phyloP scores from a whole-genome alignment of 2,113 vertebrate species.

The Cavia porcellus region DNA sequence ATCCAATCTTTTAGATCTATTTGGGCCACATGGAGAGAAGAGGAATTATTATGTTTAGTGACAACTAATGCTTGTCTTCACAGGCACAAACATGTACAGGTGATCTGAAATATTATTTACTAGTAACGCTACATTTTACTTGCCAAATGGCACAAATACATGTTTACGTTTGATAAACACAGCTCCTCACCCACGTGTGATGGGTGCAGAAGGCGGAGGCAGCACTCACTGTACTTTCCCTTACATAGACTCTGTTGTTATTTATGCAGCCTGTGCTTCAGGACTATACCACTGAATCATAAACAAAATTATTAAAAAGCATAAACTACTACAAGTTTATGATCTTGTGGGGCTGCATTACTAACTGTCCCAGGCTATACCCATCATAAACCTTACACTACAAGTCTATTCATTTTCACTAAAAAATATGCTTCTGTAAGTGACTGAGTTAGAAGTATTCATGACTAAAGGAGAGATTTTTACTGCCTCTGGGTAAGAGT shows the following conservation, averaged over 20 bases:
- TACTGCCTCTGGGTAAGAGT: background rate
- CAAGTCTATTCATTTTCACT: background rate
- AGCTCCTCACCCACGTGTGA: background rate
- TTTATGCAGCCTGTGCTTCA: background rate
- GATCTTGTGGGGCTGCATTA: background rate
- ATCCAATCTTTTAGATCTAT: background rate
- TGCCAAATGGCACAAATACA: background rate
- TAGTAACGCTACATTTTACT: background rate
- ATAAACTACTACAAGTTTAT: background rate
- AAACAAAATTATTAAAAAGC: background rate
- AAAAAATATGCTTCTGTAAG: background rate
- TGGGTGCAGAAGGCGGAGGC: background rate
- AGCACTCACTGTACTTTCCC: background rate
- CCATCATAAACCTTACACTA: background rate
- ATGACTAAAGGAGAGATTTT: constrained; percentile 36
- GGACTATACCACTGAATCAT: background rate
- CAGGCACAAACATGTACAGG: background rate
- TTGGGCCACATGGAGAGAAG: background rate
- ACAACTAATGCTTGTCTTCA: background rate
- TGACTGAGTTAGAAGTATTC: background rate
- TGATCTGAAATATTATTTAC: background rate
- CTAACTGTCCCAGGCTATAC: background rate
- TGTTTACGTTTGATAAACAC: background rate
- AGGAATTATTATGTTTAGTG: background rate
- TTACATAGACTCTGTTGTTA: background rate